Conservation (phyloP, 2,888 invertebrate genomes). For the Caenorhabditis imperialis region DNA sequence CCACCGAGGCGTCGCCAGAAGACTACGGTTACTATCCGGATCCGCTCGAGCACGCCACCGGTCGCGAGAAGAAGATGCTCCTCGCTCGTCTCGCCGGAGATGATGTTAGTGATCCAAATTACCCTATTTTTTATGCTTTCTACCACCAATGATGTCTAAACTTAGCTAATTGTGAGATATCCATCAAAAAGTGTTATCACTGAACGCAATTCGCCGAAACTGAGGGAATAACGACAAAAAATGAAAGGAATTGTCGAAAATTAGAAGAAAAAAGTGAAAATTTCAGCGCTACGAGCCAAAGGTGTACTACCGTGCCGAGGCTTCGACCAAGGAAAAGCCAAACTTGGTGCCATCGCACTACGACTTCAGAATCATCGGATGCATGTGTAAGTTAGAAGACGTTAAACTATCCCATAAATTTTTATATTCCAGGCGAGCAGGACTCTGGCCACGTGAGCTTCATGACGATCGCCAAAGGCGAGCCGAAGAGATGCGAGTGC, state of each 20-base stretch:
- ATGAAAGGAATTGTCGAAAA: slow-evolving; percentile 1
- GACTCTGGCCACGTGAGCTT: slow-evolving; percentile 91
- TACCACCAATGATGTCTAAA: slow-evolving; percentile 32
- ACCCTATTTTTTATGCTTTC: background rate
- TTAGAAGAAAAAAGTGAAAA: background rate
- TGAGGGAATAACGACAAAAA: slow-evolving; percentile 6
- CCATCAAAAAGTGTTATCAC: background rate
- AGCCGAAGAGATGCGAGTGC: slow-evolving; percentile 88
- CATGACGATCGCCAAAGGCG: slow-evolving; percentile 94
- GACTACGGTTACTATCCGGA: slow-evolving; percentile 82
- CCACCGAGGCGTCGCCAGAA: slow-evolving; percentile 76
- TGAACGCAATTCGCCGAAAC: slow-evolving; percentile 39
- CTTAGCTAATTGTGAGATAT: slow-evolving; percentile 44
- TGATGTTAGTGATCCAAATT: slow-evolving; percentile 81
- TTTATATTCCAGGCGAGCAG: slow-evolving; percentile 84
- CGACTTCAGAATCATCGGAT: slow-evolving; percentile 91
- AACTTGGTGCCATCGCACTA: slow-evolving; percentile 92
- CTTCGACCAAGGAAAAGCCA: slow-evolving; percentile 88
- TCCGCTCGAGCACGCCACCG: slow-evolving; percentile 92
- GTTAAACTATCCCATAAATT: background rate
- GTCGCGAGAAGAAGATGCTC: slow-evolving; percentile 91
- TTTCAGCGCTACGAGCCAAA: slow-evolving; percentile 77
- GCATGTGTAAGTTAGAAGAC: slow-evolving; percentile 84
- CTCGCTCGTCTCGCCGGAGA: slow-evolving; percentile 89
- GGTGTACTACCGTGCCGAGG: slow-evolving; percentile 77